Evolutionary conservation across 2,113 vertebrate species (phyloP).

Genomic region (Galemys pyrenaicus): DNA sequence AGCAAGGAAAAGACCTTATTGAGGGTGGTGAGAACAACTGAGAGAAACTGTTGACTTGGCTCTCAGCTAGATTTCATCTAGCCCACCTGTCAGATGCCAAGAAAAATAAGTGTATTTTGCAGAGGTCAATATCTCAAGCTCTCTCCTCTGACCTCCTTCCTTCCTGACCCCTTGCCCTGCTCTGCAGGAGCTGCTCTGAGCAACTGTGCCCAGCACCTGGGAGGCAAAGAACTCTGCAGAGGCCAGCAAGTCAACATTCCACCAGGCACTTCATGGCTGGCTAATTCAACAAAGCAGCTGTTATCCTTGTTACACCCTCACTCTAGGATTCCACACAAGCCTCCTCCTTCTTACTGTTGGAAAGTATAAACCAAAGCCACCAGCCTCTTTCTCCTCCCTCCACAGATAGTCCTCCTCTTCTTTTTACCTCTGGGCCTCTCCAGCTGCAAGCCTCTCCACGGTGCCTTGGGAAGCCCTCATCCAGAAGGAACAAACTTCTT

Average conservation of each 20-base stretch:
- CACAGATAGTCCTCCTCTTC: not conserved
- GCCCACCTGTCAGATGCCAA: constrained; percentile 61
- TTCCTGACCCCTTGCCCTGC: constrained; percentile 47
- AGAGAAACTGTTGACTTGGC: not conserved
- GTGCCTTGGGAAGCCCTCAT: not conserved
- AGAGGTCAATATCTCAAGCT: not conserved
- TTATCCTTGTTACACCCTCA: not conserved
- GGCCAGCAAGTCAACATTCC: constrained; percentile 54
- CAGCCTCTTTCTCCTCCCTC: not conserved
- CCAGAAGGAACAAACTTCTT: not conserved
- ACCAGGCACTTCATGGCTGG: not conserved
- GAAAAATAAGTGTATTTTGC: constrained; percentile 65
- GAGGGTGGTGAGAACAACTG: not conserved
- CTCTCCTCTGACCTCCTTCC: constrained; percentile 46
- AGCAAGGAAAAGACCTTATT: not conserved
- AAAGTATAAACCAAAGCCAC: not conserved
- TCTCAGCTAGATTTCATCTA: constrained; percentile 43
- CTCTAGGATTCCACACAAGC: constrained; percentile 44
- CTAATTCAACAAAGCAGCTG: constrained; percentile 60
- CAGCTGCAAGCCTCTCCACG: not conserved
- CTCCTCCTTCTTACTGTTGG: not conserved
- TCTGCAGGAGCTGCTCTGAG: constrained; percentile 38
- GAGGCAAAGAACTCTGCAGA: constrained; percentile 16
- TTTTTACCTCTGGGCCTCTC: not conserved
- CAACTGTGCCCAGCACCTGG: constrained; percentile 55